Evolutionary conservation across 2,797 vertebrate genomes (phyloP).

Genomic region (Erpetoichthys calabaricus): DNA sequence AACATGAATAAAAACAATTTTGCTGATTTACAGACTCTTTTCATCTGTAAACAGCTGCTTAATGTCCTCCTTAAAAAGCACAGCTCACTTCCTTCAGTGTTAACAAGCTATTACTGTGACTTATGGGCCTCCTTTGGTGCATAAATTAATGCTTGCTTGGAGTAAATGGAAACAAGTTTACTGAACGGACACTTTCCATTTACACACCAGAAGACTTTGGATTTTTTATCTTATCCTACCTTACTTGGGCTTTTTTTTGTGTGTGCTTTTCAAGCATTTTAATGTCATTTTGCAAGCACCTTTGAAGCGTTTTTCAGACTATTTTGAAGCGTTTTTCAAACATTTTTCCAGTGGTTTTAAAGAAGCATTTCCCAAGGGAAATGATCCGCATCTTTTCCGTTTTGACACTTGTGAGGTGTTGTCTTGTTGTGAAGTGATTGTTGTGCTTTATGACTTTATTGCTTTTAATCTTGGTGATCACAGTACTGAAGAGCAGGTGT

Average conservation of each 20-base stretch:
- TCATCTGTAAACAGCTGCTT: constrained; percentile 78
- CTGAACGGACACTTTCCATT: constrained; percentile 41
- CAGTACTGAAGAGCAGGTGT: too few species aligned
- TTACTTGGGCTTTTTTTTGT: neutral
- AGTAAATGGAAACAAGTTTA: constrained; percentile 56
- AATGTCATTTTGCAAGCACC: neutral
- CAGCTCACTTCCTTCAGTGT: constrained; percentile 75
- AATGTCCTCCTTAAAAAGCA: constrained; percentile 80
- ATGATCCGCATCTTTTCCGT: too few species aligned
- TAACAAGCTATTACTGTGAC: constrained; percentile 89
- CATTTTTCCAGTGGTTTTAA: too few species aligned
- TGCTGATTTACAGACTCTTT: constrained; percentile 80
- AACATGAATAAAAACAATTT: constrained; percentile 71
- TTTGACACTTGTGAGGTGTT: too few species aligned
- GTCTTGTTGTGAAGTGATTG: too few species aligned
- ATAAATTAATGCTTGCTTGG: constrained; percentile 59
- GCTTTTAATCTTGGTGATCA: too few species aligned
- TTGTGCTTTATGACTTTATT: too few species aligned
- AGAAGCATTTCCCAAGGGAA: too few species aligned
- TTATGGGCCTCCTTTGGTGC: constrained; percentile 61
- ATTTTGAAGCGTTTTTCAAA: too few species aligned
- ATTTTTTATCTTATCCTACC: neutral
- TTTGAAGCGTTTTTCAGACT: neutral
- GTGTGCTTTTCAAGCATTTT: neutral
- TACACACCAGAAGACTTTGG: constrained; percentile 7